Base-by-base conservation (phyloP, 2,888 invertebrate genomes). In the Athripsodes cinereus region DNA sequence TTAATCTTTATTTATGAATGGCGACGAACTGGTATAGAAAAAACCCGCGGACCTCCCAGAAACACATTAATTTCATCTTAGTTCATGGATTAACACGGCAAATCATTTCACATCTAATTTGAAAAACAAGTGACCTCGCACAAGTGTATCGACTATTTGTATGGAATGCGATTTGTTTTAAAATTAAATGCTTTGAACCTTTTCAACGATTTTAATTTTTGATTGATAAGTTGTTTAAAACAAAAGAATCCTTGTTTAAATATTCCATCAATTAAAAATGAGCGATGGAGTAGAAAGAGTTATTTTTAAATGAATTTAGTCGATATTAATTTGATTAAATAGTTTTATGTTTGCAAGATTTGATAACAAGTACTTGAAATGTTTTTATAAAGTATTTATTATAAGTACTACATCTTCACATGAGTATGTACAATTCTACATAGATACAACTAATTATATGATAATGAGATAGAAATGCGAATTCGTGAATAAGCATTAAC, bases 1-100 rank as follows among this genome's bases (percentile, higher is more conserved):
- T 55, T 50, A 55, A 55, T 55, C 55, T 55, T 55, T 50, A 55
- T 55, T 55, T 50, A 55, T 55, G 55, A 55, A 55, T 55, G 55
- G 21, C 55, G 35, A 55, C 18, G 50, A 58, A 58, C 58, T 21
- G 47, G 31, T 20, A 53, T 16, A 53, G 50, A 53, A 58, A 57
- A 51, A 51, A 52, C 44, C 49, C 49, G n/a, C n/a, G 22, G 58
- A 58, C 58, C 58, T 58, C 58, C 53, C 58, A 58, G 49, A 35
- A 50, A 26, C 47, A 47, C 19, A 47, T 20, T 47, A 19, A 47
- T 21, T 47, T 47, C 47, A 21, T 47, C 40, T 40, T 40, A 40
- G 40, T 40, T 40, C 40, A 40, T 40, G 40, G 40, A 40, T 40
- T 40, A 40, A 13, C 40, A 40, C 40, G 40, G 40, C 40, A 40